A percentile compares a stretch with the other conserved stretches of the same genome.
phyloP scores from a whole-genome alignment of 2,888 invertebrate genomes.

The Synanthedon tipuliformis region DNA sequence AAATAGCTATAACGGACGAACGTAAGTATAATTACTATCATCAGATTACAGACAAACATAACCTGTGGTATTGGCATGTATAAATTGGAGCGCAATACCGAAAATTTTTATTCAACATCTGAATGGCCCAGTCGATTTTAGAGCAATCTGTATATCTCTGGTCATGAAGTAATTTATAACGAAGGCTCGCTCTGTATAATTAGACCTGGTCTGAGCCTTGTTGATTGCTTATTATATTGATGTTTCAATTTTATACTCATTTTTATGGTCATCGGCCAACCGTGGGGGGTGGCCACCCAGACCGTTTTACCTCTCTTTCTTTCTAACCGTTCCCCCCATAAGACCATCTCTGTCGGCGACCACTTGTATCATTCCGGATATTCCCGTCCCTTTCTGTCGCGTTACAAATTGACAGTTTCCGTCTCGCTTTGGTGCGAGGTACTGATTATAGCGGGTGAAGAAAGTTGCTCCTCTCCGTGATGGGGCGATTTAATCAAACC shows the following conservation, averaged over 20 bases:
- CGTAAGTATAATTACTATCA: slow-evolving; percentile 4
- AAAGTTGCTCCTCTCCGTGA: slow-evolving; percentile 45
- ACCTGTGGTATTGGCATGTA: background rate
- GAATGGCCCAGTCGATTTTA: slow-evolving; percentile 17
- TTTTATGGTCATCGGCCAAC: slow-evolving; percentile 71
- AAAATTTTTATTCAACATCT: background rate
- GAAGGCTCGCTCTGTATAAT: slow-evolving; percentile 59
- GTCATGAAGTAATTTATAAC: slow-evolving; percentile 60
- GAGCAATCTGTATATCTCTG: slow-evolving; percentile 49
- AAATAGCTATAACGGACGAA: background rate
- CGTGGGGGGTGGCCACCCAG: slow-evolving; percentile 71
- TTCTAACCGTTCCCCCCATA: slow-evolving; percentile 19
- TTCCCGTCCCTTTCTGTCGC: slow-evolving; percentile 32
- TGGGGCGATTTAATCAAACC: slow-evolving; percentile 7
- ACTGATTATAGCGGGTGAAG: slow-evolving; percentile 50
- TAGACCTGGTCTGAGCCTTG: slow-evolving; percentile 47
- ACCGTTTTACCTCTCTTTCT: slow-evolving; percentile 33
- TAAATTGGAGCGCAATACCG: background rate
- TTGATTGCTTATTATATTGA: slow-evolving; percentile 71
- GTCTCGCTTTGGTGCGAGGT: slow-evolving; percentile 19
- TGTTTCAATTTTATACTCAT: slow-evolving; percentile 71
- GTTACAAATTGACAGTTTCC: slow-evolving; percentile 1
- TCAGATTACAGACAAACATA: background rate
- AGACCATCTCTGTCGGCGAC: slow-evolving; percentile 39
- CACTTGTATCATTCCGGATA: slow-evolving; percentile 30